Base-by-base conservation (phyloP, 2,888 invertebrate genomes). In the Micropterix aruncella region DNA sequence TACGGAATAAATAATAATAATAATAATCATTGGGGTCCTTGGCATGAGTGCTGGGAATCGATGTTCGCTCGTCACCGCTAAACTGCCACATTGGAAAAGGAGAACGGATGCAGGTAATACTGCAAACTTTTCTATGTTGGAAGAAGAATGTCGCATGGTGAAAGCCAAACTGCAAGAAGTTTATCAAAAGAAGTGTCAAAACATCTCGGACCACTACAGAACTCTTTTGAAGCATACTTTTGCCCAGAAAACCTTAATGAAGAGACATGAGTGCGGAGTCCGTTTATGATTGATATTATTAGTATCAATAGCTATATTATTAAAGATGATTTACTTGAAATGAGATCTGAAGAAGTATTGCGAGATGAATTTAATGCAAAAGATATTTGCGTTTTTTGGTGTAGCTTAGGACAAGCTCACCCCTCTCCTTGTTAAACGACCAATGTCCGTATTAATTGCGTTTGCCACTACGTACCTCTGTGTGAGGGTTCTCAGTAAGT, bases 271-370 rank as follows among this genome's bases (percentile, higher is more conserved):
- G 36, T 27, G 36, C 36, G 36, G 36, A 27, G 36, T n/a, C 36
- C 36, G 36, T 27, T 27, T 27, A 27, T 27, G 36, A 27, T 27
- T 27, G 36, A n/a, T 27, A 27, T 27, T 27, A 7, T 9, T 9
- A n/a, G n/a, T 27, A 27, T 27, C 36, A 9, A 27, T 27, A n/a
- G n/a, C 36, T 7, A 27, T 27, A 7, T 27, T n/a, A 27, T 27
- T 27, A 27, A 27, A 27, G 36, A 27, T 27, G 36, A 27, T 27
- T 27, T 27, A 27, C 7, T 27, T 27, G 36, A 27, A 7, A 27
- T 27, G 36, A 27, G 36, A 27, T 27, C 36, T n/a, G n/a, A 27
- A 27, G 36, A 27, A 27, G 36, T 27, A 27, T 27, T 27, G 36
- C 36, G 36, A 9, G 36, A 7, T 27, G 36, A 27, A 27, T 27